phyloP scores from a whole-genome alignment of 1,140 invertebrate genomes.

The Heliconius hermathena region DNA sequence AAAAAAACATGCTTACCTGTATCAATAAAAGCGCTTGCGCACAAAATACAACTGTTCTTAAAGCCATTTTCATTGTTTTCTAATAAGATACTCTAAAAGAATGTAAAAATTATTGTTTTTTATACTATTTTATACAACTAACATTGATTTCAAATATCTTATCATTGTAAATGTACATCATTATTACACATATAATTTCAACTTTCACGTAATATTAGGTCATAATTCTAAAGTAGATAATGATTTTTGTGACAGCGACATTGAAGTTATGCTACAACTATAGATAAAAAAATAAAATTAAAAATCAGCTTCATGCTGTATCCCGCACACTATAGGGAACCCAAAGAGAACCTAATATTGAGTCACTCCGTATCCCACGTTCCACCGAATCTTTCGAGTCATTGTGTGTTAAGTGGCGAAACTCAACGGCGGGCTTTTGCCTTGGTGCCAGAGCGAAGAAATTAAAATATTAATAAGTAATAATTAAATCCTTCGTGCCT shows the following conservation, averaged over 20 bases:
- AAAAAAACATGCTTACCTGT: background rate
- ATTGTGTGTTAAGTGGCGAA: no score
- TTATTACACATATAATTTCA: background rate
- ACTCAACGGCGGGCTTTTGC: no score
- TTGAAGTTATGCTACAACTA: background rate
- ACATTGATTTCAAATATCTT: background rate
- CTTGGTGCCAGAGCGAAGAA: no score
- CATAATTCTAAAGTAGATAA: background rate
- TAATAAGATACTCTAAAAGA: slow-evolving; percentile 1
- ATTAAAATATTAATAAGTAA: no score
- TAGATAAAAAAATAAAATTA: no score
- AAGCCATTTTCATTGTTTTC: background rate
- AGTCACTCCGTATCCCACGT: no score
- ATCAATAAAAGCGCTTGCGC: slow-evolving; percentile 2
- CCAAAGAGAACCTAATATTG: no score
- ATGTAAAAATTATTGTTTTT: background rate
- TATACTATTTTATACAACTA: background rate
- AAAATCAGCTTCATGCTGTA: no score
- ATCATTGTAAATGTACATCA: background rate
- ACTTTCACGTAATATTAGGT: slow-evolving; percentile 1
- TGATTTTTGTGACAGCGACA: background rate
- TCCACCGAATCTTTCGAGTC: no score
- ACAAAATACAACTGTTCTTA: background rate
- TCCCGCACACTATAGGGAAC: no score
- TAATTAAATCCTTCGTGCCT: no score